Evolutionary conservation across 2,888 invertebrate genomes (phyloP).

Genomic region (Hoplodrina ambigua): DNA sequence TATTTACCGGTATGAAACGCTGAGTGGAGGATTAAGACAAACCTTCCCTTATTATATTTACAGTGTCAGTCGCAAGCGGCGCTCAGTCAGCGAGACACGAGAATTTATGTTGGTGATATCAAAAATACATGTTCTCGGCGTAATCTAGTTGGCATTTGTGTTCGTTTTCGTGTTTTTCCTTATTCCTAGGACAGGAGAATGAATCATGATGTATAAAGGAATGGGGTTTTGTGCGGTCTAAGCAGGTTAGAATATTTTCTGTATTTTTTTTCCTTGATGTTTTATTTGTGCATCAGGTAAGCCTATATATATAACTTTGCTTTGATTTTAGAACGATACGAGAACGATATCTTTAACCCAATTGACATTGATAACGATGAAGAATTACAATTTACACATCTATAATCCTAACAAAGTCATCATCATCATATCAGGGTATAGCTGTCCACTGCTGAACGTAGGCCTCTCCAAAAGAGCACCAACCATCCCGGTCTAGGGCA

Average conservation of each 20-base stretch:
- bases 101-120: conserved; percentile 51
- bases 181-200: conserved; percentile 3
- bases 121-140: conserved; percentile 43
- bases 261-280: no score
- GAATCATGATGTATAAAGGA: conserved; percentile 7
- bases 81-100: conserved; percentile 50
- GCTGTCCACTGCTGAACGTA: no score
- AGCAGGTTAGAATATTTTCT: neutral
- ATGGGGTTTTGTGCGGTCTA: neutral
- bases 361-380: neutral
- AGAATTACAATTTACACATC: neutral
- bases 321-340: no score
- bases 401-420: neutral
- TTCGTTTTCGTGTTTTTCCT: conserved; percentile 19
- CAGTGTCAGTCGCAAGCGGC: conserved; percentile 48
- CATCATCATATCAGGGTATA: no score
- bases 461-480: no score
- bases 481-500: no score
- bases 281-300: neutral
- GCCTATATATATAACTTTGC: no score
- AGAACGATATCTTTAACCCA: no score
- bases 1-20: conserved; percentile 56
- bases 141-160: conserved; percentile 31
- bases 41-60: conserved; percentile 57
- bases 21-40: conserved; percentile 60